Percentiles rank a stretch among this genome's conserved stretches.
phyloP scores from a whole-genome alignment of 2,113 vertebrate genomes.

The Gymnorhina tibicen region DNA sequence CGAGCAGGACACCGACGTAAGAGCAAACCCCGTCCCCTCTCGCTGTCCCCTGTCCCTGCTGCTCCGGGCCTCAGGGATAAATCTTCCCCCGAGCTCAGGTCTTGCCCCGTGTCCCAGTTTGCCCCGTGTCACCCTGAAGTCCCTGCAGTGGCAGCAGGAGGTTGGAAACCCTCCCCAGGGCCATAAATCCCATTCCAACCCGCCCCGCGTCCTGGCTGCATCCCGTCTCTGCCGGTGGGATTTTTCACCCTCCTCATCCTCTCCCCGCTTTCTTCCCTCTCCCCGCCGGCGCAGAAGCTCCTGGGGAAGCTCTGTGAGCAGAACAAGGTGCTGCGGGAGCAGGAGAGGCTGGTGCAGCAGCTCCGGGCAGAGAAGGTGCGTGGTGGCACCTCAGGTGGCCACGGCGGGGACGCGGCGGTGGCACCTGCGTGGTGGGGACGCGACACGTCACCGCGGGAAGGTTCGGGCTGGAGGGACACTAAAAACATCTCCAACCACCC shows the following conservation, averaged over 20 bases:
- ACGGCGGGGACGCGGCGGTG: rapidly evolving
- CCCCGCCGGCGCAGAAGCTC: slow-evolving; percentile 79
- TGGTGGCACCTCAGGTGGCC: neutral
- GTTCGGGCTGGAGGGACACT: neutral
- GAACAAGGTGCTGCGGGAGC: slow-evolving; percentile 87
- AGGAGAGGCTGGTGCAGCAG: slow-evolving; percentile 88
- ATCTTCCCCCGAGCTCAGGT: neutral
- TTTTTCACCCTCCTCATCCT: neutral
- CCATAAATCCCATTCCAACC: rapidly evolving
- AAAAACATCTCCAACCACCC: rapidly evolving
- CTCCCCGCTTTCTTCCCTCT: neutral
- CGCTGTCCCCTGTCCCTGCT: neutral
- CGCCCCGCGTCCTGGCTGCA: rapidly evolving
- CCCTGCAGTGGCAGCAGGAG: neutral
- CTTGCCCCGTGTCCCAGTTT: neutral
- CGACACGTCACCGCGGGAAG: rapidly evolving
- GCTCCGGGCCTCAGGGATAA: neutral
- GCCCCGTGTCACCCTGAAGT: neutral
- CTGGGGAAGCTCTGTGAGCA: slow-evolving; percentile 91
- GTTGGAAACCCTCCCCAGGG: neutral
- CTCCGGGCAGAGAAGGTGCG: slow-evolving; percentile 91
- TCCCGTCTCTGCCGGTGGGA: rapidly evolving
- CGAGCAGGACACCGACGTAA: slow-evolving; percentile 95
- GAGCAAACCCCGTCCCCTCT: slow-evolving; percentile 12
- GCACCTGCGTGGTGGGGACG: rapidly evolving